These are phyloP conservation scores for Nymphalis polychloros DNA, from an alignment of 2,888 invertebrate genomes.

Conservation along the genomic window DNA sequence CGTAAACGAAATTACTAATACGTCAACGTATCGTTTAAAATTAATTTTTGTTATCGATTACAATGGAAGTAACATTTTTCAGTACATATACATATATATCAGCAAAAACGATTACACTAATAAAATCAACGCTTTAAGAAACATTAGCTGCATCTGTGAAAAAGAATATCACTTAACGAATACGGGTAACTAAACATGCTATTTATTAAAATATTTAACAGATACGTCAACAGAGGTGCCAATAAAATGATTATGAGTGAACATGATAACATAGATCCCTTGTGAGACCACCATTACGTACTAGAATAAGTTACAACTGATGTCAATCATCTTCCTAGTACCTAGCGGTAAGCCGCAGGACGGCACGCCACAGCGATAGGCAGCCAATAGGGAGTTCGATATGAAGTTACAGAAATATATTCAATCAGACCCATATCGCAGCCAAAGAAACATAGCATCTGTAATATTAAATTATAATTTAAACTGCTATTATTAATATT, in stretches of 20 bases:
- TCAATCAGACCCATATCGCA: conserved; percentile 28
- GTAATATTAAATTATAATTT: background rate
- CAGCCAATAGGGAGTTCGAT: conserved; percentile 28
- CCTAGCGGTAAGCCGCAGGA: conserved; percentile 44
- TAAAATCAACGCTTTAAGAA: background rate
- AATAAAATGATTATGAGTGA: conserved; percentile 49
- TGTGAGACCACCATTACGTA: conserved; percentile 31
- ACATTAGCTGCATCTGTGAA: conserved; percentile 12
- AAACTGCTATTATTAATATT: background rate
- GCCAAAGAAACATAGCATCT: background rate
- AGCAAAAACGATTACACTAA: background rate
- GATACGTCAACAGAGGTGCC: conserved; percentile 58
- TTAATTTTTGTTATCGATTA: background rate
- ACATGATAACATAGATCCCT: conserved; percentile 48
- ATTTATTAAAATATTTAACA: conserved; percentile 26
- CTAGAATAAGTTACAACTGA: conserved; percentile 23
- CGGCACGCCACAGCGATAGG: conserved; percentile 41
- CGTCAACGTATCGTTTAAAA: background rate
- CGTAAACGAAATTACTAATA: conserved; percentile 18
- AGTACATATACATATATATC: background rate
- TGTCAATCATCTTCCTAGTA: conserved; percentile 23
- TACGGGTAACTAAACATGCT: conserved; percentile 40
- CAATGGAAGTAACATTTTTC: background rate
- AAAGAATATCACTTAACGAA: conserved; percentile 1
- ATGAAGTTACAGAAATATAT: conserved; percentile 20